Conservation (phyloP, 2,797 vertebrate genomes). For the Enteromius anoplus region DNA sequence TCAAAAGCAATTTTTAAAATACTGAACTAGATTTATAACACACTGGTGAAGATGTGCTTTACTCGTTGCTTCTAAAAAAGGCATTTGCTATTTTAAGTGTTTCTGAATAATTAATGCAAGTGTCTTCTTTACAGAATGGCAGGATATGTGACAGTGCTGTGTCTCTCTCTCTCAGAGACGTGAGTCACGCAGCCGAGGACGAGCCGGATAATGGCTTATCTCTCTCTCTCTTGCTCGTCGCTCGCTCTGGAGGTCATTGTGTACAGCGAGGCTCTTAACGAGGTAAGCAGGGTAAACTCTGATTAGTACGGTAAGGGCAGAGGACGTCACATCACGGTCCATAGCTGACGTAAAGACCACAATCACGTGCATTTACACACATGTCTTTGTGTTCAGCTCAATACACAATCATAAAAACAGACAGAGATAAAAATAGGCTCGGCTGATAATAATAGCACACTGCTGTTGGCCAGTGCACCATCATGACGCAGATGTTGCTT, state of each 20-base stretch:
- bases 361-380: no score
- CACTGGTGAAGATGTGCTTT: not conserved
- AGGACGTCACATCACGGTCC: not conserved
- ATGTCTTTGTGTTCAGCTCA: not conserved
- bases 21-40: not conserved
- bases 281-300: slow-evolving; percentile 70
- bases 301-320: slow-evolving; percentile 62
- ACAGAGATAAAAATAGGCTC: not conserved
- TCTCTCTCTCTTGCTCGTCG: slow-evolving; percentile 32
- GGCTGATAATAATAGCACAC: slow-evolving; percentile 1
- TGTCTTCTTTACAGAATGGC: not conserved
- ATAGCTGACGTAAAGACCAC: not conserved
- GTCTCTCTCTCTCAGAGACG: slow-evolving; percentile 8
- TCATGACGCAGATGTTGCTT: not conserved
- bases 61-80: not conserved
- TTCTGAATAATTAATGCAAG: slow-evolving; percentile 30
- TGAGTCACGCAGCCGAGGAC: slow-evolving; percentile 36
- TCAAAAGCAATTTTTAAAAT: not conserved
- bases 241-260: slow-evolving; percentile 29
- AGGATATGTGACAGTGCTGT: slow-evolving; percentile 13
- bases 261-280: slow-evolving; percentile 9
- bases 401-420: not conserved
- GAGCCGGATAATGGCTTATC: slow-evolving; percentile 39
- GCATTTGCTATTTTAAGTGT: not conserved
- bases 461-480: slow-evolving; percentile 1